These are phyloP conservation scores for Macquaria australasica DNA, from an alignment of 2,113 vertebrate species.

Conservation along the genomic window DNA sequence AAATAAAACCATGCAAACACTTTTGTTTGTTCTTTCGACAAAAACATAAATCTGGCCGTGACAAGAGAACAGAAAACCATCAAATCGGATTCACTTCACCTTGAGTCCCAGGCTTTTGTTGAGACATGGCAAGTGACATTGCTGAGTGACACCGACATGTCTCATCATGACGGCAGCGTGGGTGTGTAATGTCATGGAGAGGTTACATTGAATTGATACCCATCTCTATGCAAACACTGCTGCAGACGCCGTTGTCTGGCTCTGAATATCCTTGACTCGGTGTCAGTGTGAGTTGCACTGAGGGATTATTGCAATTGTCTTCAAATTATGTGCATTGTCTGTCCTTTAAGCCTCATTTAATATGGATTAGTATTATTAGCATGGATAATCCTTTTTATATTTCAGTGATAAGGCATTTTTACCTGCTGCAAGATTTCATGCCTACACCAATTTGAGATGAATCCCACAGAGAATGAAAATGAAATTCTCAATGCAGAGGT, in stretches of 20 bases:
- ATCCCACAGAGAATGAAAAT: conserved; percentile 44
- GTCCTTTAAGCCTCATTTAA: background rate
- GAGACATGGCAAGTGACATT: conserved; percentile 45
- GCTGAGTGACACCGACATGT: conserved; percentile 49
- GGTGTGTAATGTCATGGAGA: conserved; percentile 49
- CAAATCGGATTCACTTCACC: background rate
- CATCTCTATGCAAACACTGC: background rate
- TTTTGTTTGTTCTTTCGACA: background rate
- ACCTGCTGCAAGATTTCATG: background rate
- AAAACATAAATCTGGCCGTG: background rate
- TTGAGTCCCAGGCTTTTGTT: background rate
- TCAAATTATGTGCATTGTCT: background rate
- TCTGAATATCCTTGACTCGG: background rate
- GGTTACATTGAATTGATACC: conserved; percentile 9
- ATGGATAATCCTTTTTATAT: conserved; percentile 29
- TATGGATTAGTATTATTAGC: background rate
- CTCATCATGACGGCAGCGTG: background rate
- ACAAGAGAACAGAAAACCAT: conserved; percentile 4
- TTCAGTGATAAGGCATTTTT: background rate
- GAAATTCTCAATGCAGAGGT: background rate
- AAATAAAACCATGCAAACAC: background rate
- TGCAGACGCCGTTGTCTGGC: background rate
- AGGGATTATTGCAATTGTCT: background rate
- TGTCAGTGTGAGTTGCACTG: background rate
- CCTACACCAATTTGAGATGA: conserved; percentile 14